Evolutionary conservation across 2,888 invertebrate species (phyloP).

Genomic region (Cloeon dipterum): DNA sequence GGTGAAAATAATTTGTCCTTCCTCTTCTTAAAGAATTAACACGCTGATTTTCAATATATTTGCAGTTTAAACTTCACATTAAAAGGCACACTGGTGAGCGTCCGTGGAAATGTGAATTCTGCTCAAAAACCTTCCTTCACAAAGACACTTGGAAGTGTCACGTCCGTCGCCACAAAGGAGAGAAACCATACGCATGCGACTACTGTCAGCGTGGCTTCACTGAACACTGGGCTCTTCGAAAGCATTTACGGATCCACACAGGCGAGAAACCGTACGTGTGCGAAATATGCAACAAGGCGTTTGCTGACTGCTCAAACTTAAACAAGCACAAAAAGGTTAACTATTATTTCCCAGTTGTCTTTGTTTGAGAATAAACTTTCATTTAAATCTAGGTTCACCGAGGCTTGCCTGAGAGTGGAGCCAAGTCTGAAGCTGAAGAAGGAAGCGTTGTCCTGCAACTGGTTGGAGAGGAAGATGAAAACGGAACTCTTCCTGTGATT

Average conservation of each 20-base stretch:
- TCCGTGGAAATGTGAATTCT: slow-evolving; percentile 32
- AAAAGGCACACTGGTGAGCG: slow-evolving; percentile 29
- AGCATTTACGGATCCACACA: slow-evolving; percentile 38
- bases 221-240: slow-evolving; percentile 36
- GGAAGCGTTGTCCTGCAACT: too few relatives aligned
- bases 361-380: too few relatives aligned
- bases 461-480: too few relatives aligned
- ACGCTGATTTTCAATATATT: neutral
- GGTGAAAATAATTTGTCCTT: neutral
- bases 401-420: too few relatives aligned
- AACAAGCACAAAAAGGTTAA: slow-evolving; percentile 36
- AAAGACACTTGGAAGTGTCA: slow-evolving; percentile 40
- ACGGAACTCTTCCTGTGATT: too few relatives aligned
- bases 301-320: slow-evolving; percentile 55
- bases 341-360: too few relatives aligned
- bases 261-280: slow-evolving; percentile 47
- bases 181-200: slow-evolving; percentile 36
- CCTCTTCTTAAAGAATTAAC: too few relatives aligned
- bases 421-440: too few relatives aligned
- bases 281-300: slow-evolving; percentile 42
- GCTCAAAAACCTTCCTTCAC: slow-evolving; percentile 31
- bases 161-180: slow-evolving; percentile 37
- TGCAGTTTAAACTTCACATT: slow-evolving; percentile 32
- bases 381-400: too few relatives aligned
- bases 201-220: slow-evolving; percentile 33